Base-by-base conservation (phyloP, 2,797 vertebrate genomes). In the Onychomys arenicola region DNA sequence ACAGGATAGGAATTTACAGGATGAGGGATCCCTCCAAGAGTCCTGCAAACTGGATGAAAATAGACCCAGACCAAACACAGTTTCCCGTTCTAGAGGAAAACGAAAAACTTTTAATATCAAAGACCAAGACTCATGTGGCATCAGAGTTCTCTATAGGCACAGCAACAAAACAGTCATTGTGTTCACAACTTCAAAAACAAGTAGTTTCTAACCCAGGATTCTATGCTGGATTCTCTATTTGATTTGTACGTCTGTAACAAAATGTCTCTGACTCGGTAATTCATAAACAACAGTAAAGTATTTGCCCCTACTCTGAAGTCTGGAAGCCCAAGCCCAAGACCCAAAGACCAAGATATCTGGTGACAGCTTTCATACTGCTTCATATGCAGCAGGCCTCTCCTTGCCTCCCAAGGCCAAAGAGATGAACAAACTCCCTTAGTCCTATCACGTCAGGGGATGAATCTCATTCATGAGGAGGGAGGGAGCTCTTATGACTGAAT, bases 101-200 rank as follows among this genome's bases (percentile, higher is more conserved):
- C 40, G 12, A 49, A 25, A n/a, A 77, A 61, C 6, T 4, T 29
- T 76, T 80, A 49, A 55, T 12, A 6, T n/a, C 40, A 46, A 85
- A 76, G 63, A 59, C 23, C 6, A 65, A 59, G 37, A 23, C n/a
- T 57, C 13, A 49, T 2, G 2, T 1, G 9, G 7, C 37, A 71
- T 73, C 76, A 29, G 23, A 6, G 9, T 91, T 90, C 49, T 92
- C 67, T 37, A 37, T 43, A 90, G 17, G 0, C 27, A 46, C 29
- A 81, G 13, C 37, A 84, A 67, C 27, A 80, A 84, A 49, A 89
- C 7, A 76, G 59, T 59, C 32, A 82, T 27, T n/a, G n/a, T 49
- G 27, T 96, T 87, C 78, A 89, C 43, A 37, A 0, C 57, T 52
- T 55, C 73, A 40, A 90, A 92, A 82, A 12, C 81, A 67, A 92